Conservation (phyloP, 2,888 invertebrate genomes). For the Mimumesa dahlbomi region DNA sequence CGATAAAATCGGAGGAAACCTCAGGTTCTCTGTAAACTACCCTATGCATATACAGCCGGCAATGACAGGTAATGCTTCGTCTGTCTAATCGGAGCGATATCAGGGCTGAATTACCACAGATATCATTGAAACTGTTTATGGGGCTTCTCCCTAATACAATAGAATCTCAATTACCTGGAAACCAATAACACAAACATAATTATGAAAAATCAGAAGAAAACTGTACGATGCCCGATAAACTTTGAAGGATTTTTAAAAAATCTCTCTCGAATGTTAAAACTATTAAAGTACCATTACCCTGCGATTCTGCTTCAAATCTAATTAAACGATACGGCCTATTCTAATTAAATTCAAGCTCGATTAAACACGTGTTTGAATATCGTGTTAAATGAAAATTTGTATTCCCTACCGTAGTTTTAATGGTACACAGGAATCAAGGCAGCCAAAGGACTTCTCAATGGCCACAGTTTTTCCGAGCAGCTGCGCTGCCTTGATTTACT, state of each 20-base stretch:
- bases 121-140: no score
- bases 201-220: no score
- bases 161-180: no score
- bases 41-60: not conserved
- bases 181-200: no score
- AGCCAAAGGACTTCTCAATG: constrained; percentile 21
- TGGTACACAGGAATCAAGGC: no score
- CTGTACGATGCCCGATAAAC: no score
- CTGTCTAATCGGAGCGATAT: not conserved
- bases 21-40: not conserved
- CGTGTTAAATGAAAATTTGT: not conserved
- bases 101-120: no score
- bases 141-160: no score
- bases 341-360: not conserved
- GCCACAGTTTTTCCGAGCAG: constrained; percentile 47
- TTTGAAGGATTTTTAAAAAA: not conserved
- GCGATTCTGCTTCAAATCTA: no score
- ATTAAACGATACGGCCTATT: not conserved
- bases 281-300: not conserved
- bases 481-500: constrained; percentile 58
- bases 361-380: not conserved
- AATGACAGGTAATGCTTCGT: not conserved
- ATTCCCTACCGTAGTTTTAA: no score
- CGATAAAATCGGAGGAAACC: constrained; percentile 10
- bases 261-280: not conserved